Conservation (phyloP, 23 tunicate species). For the Styela clava region DNA sequence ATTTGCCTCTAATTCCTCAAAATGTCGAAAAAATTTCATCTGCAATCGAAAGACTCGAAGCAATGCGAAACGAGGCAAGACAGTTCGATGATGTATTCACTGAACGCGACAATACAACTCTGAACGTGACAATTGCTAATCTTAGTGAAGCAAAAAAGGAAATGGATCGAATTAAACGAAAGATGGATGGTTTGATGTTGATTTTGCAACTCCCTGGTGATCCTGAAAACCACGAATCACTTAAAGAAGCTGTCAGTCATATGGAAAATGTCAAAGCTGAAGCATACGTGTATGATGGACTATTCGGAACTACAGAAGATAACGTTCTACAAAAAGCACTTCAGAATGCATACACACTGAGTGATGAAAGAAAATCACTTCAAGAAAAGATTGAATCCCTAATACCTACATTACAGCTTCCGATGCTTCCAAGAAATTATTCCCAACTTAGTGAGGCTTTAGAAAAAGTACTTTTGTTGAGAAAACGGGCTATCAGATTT, state of each 20-base stretch:
- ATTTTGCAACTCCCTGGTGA: background rate
- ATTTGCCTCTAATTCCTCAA: background rate
- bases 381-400: background rate
- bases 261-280: background rate
- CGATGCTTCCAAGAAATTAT: slow-evolving; percentile 18
- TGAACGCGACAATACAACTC: background rate
- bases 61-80: background rate
- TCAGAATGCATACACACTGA: background rate
- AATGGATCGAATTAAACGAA: background rate
- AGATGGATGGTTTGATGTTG: background rate
- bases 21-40: background rate
- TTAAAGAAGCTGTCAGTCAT: background rate
- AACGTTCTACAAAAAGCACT: background rate
- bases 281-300: background rate
- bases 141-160: background rate
- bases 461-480: background rate
- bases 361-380: background rate
- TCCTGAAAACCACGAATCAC: slow-evolving; percentile 1
- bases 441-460: background rate
- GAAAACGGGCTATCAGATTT: background rate
- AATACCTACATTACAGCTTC: background rate
- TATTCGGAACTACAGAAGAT: slow-evolving; percentile 12
- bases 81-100: slow-evolving; percentile 13
- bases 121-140: slow-evolving; percentile 4
- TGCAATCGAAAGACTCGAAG: background rate